Conservation (phyloP, 2,888 invertebrate species). For the Stratiomys singularior region DNA sequence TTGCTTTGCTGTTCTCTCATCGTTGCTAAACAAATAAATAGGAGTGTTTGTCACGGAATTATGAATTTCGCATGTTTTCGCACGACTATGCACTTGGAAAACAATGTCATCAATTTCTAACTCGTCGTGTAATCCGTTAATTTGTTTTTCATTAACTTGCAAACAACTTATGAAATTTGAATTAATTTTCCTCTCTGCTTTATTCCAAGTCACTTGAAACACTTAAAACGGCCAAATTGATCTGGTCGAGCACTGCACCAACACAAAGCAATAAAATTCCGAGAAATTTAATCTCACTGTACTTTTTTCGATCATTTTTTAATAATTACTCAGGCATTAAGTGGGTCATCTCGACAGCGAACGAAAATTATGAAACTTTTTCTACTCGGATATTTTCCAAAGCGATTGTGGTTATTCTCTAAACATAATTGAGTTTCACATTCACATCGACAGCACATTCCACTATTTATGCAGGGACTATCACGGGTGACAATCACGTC, state of each 20-base stretch:
- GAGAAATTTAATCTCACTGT: constrained; percentile 19
- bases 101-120: no score
- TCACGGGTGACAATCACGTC: background rate
- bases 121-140: background rate
- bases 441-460: constrained; percentile 10
- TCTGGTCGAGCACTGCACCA: background rate
- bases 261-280: background rate
- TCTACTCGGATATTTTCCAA: background rate
- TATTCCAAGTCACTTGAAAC: background rate
- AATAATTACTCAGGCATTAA: constrained; percentile 29
- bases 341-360: constrained; percentile 22
- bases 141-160: background rate
- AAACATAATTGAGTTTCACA: constrained; percentile 9
- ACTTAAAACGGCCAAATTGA: background rate
- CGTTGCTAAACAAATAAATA: constrained; percentile 13
- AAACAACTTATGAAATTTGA: background rate
- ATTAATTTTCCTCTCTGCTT: background rate
- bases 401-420: background rate
- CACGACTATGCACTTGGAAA: background rate
- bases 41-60: background rate
- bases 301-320: constrained; percentile 22
- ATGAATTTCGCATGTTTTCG: background rate
- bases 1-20: constrained; percentile 24
- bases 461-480: background rate
- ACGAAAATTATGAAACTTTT: constrained; percentile 35